Conservation (phyloP, 2,113 vertebrate genomes). For the Lampris megalopsis region DNA sequence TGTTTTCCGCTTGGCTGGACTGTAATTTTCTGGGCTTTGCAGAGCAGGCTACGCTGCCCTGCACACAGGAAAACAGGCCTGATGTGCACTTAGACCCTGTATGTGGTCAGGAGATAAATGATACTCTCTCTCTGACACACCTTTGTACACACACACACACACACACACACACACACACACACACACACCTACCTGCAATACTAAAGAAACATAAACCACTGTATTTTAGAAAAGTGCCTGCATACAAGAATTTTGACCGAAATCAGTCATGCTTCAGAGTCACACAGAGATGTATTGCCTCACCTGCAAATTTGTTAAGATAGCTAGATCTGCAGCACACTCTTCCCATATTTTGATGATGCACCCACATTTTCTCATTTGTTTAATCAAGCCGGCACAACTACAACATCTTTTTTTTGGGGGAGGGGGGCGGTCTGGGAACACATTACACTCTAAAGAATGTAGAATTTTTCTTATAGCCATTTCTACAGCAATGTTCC, state of each 20-base stretch:
- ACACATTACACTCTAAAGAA: too few species aligned
- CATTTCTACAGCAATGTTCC: neutral
- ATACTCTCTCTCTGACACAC: constrained; percentile 34
- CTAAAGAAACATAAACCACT: constrained; percentile 34
- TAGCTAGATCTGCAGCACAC: neutral
- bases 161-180: constrained; percentile 25
- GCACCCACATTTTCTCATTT: too few species aligned
- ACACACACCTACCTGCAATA: neutral
- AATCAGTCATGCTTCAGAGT: constrained; percentile 10
- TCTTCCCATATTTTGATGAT: neutral
- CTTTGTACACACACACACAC: constrained; percentile 30
- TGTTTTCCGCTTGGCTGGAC: constrained; percentile 83
- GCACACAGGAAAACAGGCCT: constrained; percentile 77
- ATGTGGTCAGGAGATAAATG: constrained; percentile 72
- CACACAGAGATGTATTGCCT: constrained; percentile 28
- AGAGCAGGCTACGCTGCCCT: constrained; percentile 75
- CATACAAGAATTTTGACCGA: constrained; percentile 44
- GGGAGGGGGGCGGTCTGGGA: too few species aligned
- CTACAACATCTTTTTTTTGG: too few species aligned
- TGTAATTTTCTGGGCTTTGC: constrained; percentile 82
- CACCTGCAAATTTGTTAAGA: constrained; percentile 24
- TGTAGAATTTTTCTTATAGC: constrained; percentile 1
- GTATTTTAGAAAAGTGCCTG: constrained; percentile 36
- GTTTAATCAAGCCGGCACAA: too few species aligned
- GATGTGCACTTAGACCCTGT: constrained; percentile 72